Conservation (phyloP, 1,140 invertebrate genomes). For the Drosophila ficusphila region DNA sequence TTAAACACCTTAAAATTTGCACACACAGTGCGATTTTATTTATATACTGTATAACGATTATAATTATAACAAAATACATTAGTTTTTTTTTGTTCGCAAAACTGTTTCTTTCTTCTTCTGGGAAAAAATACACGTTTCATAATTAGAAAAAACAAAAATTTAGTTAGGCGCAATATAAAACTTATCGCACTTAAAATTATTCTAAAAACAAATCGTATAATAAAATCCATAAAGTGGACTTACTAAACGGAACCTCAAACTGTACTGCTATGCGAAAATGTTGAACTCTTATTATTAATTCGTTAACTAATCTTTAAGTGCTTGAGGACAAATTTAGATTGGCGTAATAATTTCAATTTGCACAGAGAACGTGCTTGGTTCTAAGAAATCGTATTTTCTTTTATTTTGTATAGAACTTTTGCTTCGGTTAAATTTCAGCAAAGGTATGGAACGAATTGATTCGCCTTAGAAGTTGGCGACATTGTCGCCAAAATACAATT, state of each 20-base stretch:
- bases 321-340: constrained; percentile 67
- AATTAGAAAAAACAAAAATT: too few species aligned
- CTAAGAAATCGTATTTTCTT: constrained; percentile 19
- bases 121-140: too few species aligned
- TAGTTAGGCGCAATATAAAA: too few species aligned
- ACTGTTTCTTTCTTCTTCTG: too few species aligned
- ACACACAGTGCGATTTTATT: too few species aligned
- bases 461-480: constrained; percentile 53
- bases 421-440: constrained; percentile 50
- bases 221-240: too few species aligned
- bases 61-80: too few species aligned
- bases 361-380: constrained; percentile 49
- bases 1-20: not conserved
- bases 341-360: constrained; percentile 71
- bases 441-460: constrained; percentile 74
- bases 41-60: too few species aligned
- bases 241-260: too few species aligned
- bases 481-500: constrained; percentile 62
- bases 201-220: not conserved
- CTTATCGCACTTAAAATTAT: not conserved
- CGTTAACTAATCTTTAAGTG: constrained; percentile 24
- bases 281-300: constrained; percentile 16
- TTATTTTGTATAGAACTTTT: constrained; percentile 46
- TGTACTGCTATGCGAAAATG: too few species aligned
- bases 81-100: too few species aligned